Conservation (phyloP, 92 coral and sea anemone genomes). For the Scolanthus callimorphus region DNA sequence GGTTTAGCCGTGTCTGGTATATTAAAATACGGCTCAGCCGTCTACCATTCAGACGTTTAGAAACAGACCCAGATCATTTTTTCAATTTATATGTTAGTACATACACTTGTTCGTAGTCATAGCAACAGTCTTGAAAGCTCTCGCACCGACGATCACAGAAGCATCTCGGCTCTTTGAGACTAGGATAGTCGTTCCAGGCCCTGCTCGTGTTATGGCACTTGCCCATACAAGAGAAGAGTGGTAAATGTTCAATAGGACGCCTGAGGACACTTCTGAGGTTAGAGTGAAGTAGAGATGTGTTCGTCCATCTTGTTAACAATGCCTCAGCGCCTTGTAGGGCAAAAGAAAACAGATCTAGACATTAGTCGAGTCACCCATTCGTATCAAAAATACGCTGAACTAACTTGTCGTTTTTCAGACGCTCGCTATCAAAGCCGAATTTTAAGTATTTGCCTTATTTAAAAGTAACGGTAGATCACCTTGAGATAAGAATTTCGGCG, state of each 20-base stretch:
- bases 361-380: too few species aligned
- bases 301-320: not conserved
- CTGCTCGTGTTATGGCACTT: not conserved
- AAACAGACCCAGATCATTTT: too few species aligned
- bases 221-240: not conserved
- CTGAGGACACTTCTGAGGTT: not conserved
- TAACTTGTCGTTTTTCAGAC: too few species aligned
- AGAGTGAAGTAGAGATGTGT: not conserved
- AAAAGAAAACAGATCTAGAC: too few species aligned
- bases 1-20: too few species aligned
- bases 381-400: too few species aligned
- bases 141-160: slow-evolving; percentile 33
- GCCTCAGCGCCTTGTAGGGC: not conserved
- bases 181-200: not conserved
- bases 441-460: too few species aligned
- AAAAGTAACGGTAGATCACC: too few species aligned
- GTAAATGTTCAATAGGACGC: not conserved
- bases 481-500: too few species aligned
- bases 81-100: not conserved
- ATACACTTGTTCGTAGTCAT: slow-evolving; percentile 27
- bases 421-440: too few species aligned
- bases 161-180: slow-evolving; percentile 9
- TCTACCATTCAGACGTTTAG: too few species aligned
- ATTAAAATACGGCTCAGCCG: too few species aligned
- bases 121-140: slow-evolving; percentile 30